phyloP scores from a whole-genome alignment of 2,888 invertebrate genomes.

The Tetropium fuscum region DNA sequence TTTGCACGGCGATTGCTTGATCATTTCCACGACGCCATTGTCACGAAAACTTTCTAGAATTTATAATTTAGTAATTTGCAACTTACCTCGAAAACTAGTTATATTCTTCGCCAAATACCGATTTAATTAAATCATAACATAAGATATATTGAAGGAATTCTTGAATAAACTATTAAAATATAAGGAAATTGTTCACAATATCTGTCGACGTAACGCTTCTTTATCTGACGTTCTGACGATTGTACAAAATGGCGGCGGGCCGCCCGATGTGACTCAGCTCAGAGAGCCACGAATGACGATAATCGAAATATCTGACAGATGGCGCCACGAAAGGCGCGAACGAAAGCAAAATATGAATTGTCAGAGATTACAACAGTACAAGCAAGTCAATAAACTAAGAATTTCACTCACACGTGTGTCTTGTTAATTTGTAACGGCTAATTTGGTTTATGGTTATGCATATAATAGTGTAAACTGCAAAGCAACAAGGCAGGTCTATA shows the following conservation, averaged over 20 bases:
- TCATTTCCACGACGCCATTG: constrained; percentile 22
- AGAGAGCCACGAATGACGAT: no score
- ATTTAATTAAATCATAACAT: constrained; percentile 24
- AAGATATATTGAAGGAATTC: constrained; percentile 8
- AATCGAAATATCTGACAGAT: no score
- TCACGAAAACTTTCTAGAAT: constrained; percentile 19
- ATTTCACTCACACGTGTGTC: no score
- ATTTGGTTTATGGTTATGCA: no score
- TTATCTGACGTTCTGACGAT: constrained; percentile 16
- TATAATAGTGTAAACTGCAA: no score
- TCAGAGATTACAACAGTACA: no score
- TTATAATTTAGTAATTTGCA: constrained; percentile 26
- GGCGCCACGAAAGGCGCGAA: no score
- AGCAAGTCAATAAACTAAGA: no score
- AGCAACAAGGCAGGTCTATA: no score
- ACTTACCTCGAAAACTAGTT: constrained; percentile 25
- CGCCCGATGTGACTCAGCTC: no score
- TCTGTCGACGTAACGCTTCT: constrained; percentile 15
- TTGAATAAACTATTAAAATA: constrained; percentile 22
- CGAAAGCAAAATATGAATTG: no score
- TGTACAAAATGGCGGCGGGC: constrained; percentile 21
- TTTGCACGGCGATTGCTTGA: neutral
- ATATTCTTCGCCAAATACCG: constrained; percentile 13
- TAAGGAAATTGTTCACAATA: constrained; percentile 19
- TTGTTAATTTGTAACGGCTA: no score